Evolutionary conservation across 1,140 invertebrate species (phyloP).

Genomic region (Diachasmimorpha longicaudata): DNA sequence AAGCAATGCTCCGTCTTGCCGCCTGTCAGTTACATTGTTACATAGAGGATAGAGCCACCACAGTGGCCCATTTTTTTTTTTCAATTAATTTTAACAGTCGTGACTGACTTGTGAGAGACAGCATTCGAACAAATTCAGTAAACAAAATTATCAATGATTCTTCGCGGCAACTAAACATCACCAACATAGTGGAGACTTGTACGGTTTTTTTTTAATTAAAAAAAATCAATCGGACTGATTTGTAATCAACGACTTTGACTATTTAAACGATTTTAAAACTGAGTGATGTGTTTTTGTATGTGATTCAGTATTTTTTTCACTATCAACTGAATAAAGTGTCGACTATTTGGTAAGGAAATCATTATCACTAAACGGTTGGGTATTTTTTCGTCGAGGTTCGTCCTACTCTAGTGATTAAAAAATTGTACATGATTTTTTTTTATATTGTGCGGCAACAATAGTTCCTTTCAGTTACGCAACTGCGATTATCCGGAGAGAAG

Average conservation of each 20-base stretch:
- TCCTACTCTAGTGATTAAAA: not conserved
- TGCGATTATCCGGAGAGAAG: constrained; percentile 19
- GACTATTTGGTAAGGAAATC: not conserved
- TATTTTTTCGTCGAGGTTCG: not conserved
- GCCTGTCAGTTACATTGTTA: constrained; percentile 40
- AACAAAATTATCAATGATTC: too few species aligned
- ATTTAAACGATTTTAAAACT: not conserved
- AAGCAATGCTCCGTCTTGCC: constrained; percentile 44
- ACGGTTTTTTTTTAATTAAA: not conserved
- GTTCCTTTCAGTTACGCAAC: constrained; percentile 19
- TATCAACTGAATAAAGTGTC: not conserved
- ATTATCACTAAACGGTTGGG: not conserved
- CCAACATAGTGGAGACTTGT: not conserved
- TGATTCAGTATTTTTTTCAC: not conserved
- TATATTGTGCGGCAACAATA: constrained; percentile 20
- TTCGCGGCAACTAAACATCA: too few species aligned
- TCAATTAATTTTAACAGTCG: constrained; percentile 13
- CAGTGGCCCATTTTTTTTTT: constrained; percentile 30
- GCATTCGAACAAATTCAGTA: too few species aligned
- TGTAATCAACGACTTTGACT: not conserved
- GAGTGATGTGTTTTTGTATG: not conserved
- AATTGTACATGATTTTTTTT: not conserved
- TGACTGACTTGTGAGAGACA: constrained; percentile 8
- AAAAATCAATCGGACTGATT: not conserved
- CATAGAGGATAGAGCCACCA: constrained; percentile 32